Conservation (phyloP, 2,888 invertebrate genomes). For the Neoaliturus tenellus region DNA sequence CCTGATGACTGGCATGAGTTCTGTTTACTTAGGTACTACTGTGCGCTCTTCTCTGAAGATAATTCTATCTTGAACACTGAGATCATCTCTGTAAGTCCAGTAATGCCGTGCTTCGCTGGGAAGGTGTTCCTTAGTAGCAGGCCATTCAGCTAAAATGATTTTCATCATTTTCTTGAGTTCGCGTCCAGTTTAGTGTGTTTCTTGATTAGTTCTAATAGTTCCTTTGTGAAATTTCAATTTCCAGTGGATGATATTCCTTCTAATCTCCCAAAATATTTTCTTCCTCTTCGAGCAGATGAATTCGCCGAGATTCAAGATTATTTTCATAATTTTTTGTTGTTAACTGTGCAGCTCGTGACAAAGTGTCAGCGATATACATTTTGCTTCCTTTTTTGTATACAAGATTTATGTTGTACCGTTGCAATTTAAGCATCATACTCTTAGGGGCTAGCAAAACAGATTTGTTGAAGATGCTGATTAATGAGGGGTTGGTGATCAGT, state of each 20-base stretch:
- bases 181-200: background rate
- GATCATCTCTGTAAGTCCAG: constrained; percentile 27
- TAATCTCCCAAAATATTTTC: background rate
- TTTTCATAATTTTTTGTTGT: constrained; percentile 18
- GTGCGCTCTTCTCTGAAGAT: constrained; percentile 15
- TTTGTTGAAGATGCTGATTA: background rate
- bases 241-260: background rate
- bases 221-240: background rate
- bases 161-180: background rate
- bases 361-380: background rate
- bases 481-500: background rate
- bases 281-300: constrained; percentile 2
- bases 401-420: background rate
- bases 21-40: background rate
- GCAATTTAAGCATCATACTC: background rate
- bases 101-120: background rate
- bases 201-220: background rate
- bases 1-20: background rate
- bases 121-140: background rate
- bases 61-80: background rate
- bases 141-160: background rate
- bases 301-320: background rate
- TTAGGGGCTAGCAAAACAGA: background rate
- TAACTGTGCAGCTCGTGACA: background rate
- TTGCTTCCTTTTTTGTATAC: background rate